Evolutionary conservation across 2,113 vertebrate species (phyloP).

Genomic region (Camarhynchus parvulus): DNA sequence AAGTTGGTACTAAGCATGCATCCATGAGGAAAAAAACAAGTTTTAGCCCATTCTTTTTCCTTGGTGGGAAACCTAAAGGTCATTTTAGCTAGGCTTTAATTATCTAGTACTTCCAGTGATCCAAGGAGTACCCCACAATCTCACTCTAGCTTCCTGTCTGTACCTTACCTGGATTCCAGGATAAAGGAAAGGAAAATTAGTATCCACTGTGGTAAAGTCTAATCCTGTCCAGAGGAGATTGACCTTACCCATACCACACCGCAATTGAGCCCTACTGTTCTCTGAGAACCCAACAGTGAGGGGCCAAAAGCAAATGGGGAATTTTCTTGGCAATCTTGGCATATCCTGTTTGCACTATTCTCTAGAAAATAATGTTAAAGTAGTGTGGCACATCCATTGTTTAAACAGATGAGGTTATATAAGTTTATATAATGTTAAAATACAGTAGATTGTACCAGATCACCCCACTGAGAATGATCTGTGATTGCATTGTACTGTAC

Average conservation of each 20-base stretch:
- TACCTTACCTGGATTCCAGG: neutral
- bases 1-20: neutral
- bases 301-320: neutral
- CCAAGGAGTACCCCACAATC: neutral
- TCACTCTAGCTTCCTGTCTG: neutral
- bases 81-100: neutral
- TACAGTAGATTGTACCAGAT: neutral
- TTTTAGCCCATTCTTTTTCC: neutral
- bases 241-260: neutral
- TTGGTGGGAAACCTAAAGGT: neutral
- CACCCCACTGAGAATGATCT: neutral
- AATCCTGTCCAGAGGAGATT: neutral
- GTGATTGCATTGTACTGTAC: neutral
- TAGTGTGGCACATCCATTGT: neutral
- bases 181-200: neutral
- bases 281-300: rapidly evolving
- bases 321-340: neutral
- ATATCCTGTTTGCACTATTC: neutral
- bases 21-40: neutral
- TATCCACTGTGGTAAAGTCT: neutral
- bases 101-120: neutral
- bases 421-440: neutral
- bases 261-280: neutral
- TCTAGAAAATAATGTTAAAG: neutral
- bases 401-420: neutral